Evolutionary conservation across 2,888 invertebrate species (phyloP).

Genomic region (Furcula furcula): DNA sequence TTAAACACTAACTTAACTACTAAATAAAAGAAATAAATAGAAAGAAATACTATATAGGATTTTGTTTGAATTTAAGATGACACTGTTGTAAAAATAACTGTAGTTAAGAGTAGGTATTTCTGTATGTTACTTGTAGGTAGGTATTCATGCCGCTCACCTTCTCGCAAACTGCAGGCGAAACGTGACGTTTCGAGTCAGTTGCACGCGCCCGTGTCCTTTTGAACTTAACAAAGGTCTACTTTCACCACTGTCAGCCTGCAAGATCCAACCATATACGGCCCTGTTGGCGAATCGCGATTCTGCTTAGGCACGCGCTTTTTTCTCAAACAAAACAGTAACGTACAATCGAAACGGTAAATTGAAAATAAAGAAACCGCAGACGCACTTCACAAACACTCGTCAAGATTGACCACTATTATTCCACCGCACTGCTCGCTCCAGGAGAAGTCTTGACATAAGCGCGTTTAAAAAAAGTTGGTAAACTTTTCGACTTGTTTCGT

Average conservation of each 20-base stretch:
- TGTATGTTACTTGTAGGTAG: too few species aligned
- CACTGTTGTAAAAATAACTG: slow-evolving; percentile 50
- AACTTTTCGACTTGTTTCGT: slow-evolving; percentile 69
- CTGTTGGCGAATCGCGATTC: slow-evolving; percentile 63
- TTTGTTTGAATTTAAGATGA: too few species aligned
- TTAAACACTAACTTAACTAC: too few species aligned
- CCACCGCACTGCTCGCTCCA: slow-evolving; percentile 61
- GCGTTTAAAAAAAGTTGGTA: slow-evolving; percentile 64
- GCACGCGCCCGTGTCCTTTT: slow-evolving; percentile 74
- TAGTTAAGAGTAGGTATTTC: slow-evolving; percentile 54
- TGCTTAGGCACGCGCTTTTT: slow-evolving; percentile 70
- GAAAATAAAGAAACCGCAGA: slow-evolving; percentile 52
- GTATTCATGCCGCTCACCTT: slow-evolving; percentile 72
- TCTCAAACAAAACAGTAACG: slow-evolving; percentile 75
- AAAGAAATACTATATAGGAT: slow-evolving; percentile 44
- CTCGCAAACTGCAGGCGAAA: slow-evolving; percentile 68
- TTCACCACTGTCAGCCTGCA: slow-evolving; percentile 69
- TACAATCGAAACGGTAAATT: slow-evolving; percentile 75
- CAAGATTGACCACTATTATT: slow-evolving; percentile 48
- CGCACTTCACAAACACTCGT: slow-evolving; percentile 65
- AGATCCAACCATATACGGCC: slow-evolving; percentile 73
- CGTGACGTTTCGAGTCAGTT: slow-evolving; percentile 66
- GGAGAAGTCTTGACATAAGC: slow-evolving; percentile 48
- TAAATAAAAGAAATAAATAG: too few species aligned
- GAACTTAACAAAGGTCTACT: slow-evolving; percentile 79